Percentiles rank a stretch among this genome's conserved stretches.
phyloP scores from a whole-genome alignment of 1,140 invertebrate species.

The Anoplolepis gracilipes region DNA sequence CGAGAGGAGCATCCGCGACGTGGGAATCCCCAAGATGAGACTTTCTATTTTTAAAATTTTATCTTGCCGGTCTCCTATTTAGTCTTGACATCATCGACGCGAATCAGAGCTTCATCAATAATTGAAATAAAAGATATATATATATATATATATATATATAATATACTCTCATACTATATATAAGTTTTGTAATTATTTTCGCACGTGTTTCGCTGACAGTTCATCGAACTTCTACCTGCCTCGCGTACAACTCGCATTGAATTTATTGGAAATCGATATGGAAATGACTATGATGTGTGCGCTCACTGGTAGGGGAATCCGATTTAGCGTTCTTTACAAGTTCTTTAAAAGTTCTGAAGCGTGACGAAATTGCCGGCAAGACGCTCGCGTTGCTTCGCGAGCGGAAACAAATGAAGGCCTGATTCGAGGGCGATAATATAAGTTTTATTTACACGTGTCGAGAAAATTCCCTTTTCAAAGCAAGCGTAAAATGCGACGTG shows the following conservation, averaged over 20 bases:
- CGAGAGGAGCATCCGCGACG: no score
- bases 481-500: background rate
- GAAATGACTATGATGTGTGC: background rate
- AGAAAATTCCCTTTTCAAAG: no score
- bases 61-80: background rate
- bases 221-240: constrained; percentile 26
- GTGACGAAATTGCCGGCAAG: background rate
- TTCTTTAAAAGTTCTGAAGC: background rate
- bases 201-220: background rate
- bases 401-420: background rate
- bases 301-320: background rate
- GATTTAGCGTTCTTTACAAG: constrained; percentile 27
- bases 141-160: no score
- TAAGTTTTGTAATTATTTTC: constrained; percentile 5
- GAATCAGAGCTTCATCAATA: no score
- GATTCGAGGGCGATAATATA: background rate
- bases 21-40: background rate
- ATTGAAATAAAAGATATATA: no score
- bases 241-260: background rate
- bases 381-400: background rate
- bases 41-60: background rate
- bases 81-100: no score
- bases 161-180: no score
- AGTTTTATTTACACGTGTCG: background rate
- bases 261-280: constrained; percentile 30